phyloP scores from a whole-genome alignment of 2,797 vertebrate species.

The Lutjanus argentimaculatus region DNA sequence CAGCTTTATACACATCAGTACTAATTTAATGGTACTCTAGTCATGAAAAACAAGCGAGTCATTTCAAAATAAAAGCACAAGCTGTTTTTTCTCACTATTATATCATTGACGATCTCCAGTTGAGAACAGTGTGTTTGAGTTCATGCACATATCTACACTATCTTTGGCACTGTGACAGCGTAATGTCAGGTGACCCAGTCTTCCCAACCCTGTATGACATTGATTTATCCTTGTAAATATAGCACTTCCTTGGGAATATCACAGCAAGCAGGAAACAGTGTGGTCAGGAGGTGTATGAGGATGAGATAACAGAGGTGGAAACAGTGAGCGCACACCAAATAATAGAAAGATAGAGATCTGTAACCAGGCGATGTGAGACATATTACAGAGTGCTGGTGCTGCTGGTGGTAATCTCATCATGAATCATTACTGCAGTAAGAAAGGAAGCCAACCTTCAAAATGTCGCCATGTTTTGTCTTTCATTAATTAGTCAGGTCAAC shows the following conservation, averaged over 20 bases:
- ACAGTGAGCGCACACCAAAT: constrained; percentile 58
- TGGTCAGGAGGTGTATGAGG: constrained; percentile 58
- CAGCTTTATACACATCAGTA: background rate
- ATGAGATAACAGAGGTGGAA: constrained; percentile 71
- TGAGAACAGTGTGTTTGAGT: constrained; percentile 12
- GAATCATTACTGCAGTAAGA: constrained; percentile 22
- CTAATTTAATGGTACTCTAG: background rate
- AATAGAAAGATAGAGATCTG: constrained; percentile 46
- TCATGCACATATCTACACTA: constrained; percentile 5
- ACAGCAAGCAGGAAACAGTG: constrained; percentile 57
- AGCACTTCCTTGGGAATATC: constrained; percentile 78
- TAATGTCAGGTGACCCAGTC: constrained; percentile 58
- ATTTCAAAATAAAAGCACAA: constrained; percentile 16
- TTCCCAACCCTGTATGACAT: constrained; percentile 53
- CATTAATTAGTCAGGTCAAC: background rate
- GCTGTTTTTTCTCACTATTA: background rate
- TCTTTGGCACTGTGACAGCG: constrained; percentile 12
- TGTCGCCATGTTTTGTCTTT: background rate
- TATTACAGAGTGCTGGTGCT: constrained; percentile 45
- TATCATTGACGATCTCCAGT: background rate
- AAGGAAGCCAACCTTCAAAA: background rate
- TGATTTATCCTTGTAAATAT: constrained; percentile 76
- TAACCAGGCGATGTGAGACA: constrained; percentile 52
- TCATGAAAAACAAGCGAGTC: background rate
- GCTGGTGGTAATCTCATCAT: background rate